A percentile compares a stretch with the other conserved stretches of the same genome.
Conservation (phyloP, 1,140 invertebrate genomes). For the Anastatus disparis region DNA sequence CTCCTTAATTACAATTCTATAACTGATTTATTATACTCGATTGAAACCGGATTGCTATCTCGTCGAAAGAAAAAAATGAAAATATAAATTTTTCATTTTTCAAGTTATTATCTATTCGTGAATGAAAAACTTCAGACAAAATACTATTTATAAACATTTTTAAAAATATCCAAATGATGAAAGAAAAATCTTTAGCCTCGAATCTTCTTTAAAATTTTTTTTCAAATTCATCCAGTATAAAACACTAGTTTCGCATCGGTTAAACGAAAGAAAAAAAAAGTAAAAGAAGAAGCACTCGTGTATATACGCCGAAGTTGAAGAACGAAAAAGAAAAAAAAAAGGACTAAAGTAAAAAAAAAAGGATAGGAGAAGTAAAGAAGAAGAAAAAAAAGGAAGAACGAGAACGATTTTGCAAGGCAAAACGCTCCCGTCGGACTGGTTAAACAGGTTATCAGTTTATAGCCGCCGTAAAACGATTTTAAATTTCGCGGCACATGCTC, state of each 20-base stretch:
- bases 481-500: constrained; percentile 62
- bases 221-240: neutral
- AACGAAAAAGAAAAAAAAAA: constrained; percentile 44
- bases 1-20: too few relatives aligned
- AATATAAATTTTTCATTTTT: too few relatives aligned
- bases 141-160: too few relatives aligned
- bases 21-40: too few relatives aligned
- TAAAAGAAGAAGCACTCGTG: constrained; percentile 11
- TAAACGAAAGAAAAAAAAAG: neutral
- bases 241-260: neutral
- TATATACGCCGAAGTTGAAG: constrained; percentile 10
- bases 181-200: too few relatives aligned
- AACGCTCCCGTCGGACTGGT: constrained; percentile 57
- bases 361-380: constrained; percentile 43
- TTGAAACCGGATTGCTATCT: too few relatives aligned
- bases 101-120: too few relatives aligned
- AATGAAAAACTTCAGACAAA: too few relatives aligned
- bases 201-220: too few relatives aligned
- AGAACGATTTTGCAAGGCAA: constrained; percentile 57
- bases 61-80: too few relatives aligned
- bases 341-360: constrained; percentile 41
- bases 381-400: constrained; percentile 50
- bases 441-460: constrained; percentile 65
- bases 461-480: constrained; percentile 62
- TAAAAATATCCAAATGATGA: too few relatives aligned